phyloP scores from a whole-genome alignment of 1,140 invertebrate genomes.

The Heliconius nattereri region DNA sequence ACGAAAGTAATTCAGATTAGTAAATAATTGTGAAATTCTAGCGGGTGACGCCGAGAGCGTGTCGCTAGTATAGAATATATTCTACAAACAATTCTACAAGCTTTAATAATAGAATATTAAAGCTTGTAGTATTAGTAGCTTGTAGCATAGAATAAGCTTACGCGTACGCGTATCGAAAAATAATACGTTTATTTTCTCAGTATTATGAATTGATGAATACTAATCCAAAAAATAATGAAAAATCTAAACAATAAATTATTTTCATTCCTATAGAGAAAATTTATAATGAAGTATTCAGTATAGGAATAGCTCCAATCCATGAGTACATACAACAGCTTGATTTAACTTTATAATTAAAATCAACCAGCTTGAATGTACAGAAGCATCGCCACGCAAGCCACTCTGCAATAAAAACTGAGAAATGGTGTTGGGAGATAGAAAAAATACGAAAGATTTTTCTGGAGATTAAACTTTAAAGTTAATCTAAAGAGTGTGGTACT shows the following conservation, averaged over 20 bases:
- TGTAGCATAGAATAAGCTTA: neutral
- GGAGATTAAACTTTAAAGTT: too few relatives aligned
- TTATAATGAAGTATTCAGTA: neutral
- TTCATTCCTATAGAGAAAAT: neutral
- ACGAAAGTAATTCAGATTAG: too few relatives aligned
- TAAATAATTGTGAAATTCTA: too few relatives aligned
- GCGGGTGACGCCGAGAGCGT: too few relatives aligned
- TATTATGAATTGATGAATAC: neutral
- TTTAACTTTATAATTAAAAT: neutral
- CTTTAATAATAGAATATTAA: too few relatives aligned
- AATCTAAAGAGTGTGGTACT: too few relatives aligned
- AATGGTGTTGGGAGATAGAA: neutral
- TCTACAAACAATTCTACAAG: neutral
- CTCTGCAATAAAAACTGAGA: neutral
- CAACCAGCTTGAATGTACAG: neutral
- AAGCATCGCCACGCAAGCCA: neutral
- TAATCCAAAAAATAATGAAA: neutral
- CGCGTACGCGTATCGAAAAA: neutral
- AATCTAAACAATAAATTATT: neutral
- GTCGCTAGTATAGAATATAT: neutral
- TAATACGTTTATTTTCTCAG: neutral
- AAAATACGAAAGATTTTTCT: neutral
- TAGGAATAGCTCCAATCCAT: neutral
- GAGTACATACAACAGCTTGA: neutral
- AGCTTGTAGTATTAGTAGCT: too few relatives aligned